Base-by-base conservation (phyloP, 2,113 vertebrate species). In the Pholis gunnellus region DNA sequence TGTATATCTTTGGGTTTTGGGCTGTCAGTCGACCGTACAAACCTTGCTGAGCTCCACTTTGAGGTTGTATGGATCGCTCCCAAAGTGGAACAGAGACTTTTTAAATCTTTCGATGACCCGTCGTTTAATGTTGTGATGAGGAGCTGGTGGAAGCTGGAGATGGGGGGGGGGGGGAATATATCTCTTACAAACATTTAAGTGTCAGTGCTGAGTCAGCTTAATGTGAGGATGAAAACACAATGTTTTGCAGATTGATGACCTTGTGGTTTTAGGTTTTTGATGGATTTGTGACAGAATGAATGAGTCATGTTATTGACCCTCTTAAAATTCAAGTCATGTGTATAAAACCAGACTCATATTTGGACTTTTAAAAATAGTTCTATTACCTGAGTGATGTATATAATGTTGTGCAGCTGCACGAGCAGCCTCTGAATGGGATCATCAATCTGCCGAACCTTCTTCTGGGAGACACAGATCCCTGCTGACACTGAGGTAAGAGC, bases 41-140 rank as follows among this genome's bases (percentile, higher is more conserved):
- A 98, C 95, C 95, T 97, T 98, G 93, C 96, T 96, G 70, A 97
- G 96, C 94, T 97, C 97, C 86, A 91, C 93, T 85, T 98, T 99
- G 87, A 99, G 91, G 81, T 94, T 94, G 92, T 91, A 96, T 0
- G 96, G 95, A 82, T 96, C 96, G 40, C 96, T 98, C 67, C 95
- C 95, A 18, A 87, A 85, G 60, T 95, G 94, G 93, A 99, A 98
- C 36, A 98, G 95, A 22, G 96, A 96, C 88, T 97, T 98, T 92
- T 98, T 99, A 85, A 97, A 97, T 87, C 95, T 95, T 64, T 97
- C 96, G 44, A 97, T 76, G 2, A 96, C 81, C 61, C 95, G 95
- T 59, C 96, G 95, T 91, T 96, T 96, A 82, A 95, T 86, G 91
- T 93, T 93, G 88, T 94, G 93, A 56, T 95, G 94, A 69, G 95